Base-by-base conservation (phyloP, 35 echinoderm and acorn worm genomes). In the Chiridota heheva region DNA sequence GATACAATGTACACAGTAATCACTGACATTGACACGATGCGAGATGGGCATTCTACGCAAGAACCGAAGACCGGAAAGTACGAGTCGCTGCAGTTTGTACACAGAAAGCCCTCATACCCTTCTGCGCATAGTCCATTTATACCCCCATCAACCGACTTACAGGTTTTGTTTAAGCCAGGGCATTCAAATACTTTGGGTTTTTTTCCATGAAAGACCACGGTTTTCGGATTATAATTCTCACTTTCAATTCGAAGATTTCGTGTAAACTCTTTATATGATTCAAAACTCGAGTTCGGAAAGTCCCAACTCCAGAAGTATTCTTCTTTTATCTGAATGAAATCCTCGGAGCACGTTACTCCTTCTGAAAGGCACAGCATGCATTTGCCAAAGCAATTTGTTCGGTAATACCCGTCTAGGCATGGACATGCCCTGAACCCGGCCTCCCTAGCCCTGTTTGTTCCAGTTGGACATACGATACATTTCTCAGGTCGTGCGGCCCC, bases 341-440 rank as follows among this genome's bases (percentile, higher is more conserved):
- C 84, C 17, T 35, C 36, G 2, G 58, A 55, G 28, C 84, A 87
- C 2, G 68, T 48, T 8, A 70, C 20, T 4, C 84, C 84, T 20
- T 78, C 73, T 2, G 38, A 13, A 30, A 74, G 46, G 44, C 84
- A 87, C 18, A 57, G 6, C 8, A 56, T 17, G 44, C 84, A 87
- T 35, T 63, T 46, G 2, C 73, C 84, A 39, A 87, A 87, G 17
- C 84, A 28, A 70, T 87, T 63, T 16, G 16, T 77, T 36, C 84
- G 39, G 46, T 68, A 69, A 38, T 87, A 70, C 8, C 67, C 67
- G 3, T 87, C 73, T 18, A 87, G 60, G 60, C 84, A 87, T 0
- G 63, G 46, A 87, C 84, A 87, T 13, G 84, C 84, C 17, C 84
- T 60, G 44, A 87, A 87, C 44, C 72, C 63, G 24, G 84, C 84